Base-by-base conservation (phyloP, 2,113 vertebrate genomes). In the Oreocharis arfaki region DNA sequence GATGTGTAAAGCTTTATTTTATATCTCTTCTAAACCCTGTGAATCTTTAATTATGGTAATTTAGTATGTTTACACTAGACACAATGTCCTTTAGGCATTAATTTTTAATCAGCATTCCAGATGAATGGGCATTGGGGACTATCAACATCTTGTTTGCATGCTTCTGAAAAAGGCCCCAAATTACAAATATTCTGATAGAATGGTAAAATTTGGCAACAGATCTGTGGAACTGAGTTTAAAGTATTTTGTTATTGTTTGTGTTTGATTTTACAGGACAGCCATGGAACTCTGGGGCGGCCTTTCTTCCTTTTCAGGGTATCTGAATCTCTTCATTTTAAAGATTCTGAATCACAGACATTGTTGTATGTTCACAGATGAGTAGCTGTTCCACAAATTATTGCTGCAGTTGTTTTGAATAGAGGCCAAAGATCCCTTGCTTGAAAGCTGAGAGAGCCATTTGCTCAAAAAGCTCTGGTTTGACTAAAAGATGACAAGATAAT, bases 221-320 rank as follows among this genome's bases (percentile, higher is more conserved):
- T 64, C 73, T 84, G 21, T 65, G 42, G 37, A 89, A 81, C 6
- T 35, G 32, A 71, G 26, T 87, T 94, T 78, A 28, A 92, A 94
- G 63, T 39, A 37, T 74, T 75, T 89, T 57, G 13, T 39, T 97
- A 93, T 8, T 39, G 37, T 83, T 91, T 97, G 27, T 97, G 55
- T 80, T 97, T 96, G 96, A 53, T 97, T 95, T 98, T 97, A 39
- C 95, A 98, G 98, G 97, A 97, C 89, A 88, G 92, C 21, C 82
- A 92, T 84, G 97, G 91, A 67, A 71, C 47, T 46, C 55, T 94
- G 84, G 96, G 97, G 93, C 84, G 87, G 39, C 97, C 97, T 26
- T 98, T 98, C 93, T 98, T 98, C 92, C 97, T 98, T 95, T 98
- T 98, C 95, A 98, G 98, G 97, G 98, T 98, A 98, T 90, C 71